Conservation (phyloP, 1,140 invertebrate genomes). For the Macrobrachium nipponense region DNA sequence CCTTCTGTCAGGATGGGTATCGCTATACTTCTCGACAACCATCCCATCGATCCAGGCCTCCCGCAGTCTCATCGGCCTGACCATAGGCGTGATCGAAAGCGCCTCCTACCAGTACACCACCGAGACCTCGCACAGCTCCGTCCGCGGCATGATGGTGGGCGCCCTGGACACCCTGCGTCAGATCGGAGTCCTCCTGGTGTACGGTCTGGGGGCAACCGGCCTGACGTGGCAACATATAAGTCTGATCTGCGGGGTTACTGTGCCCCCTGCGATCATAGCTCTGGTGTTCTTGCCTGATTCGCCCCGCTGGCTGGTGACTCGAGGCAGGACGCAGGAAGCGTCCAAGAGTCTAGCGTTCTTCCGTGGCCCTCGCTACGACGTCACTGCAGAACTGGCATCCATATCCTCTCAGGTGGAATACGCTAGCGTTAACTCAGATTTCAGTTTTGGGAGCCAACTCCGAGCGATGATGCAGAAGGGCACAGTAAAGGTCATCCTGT, state of each 20-base stretch:
- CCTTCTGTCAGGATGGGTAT: background rate
- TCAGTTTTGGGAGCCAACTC: background rate
- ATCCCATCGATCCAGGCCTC: background rate
- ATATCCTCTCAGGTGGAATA: background rate
- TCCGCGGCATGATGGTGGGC: background rate
- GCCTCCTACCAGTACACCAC: slow-evolving; percentile 2
- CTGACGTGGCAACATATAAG: background rate
- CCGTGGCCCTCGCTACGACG: background rate
- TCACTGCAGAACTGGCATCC: background rate
- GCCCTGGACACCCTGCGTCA: background rate
- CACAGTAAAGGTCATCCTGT: background rate
- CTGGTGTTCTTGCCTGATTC: background rate
- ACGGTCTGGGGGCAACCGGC: background rate
- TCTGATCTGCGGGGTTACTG: background rate
- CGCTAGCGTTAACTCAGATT: no score
- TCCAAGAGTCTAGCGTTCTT: background rate
- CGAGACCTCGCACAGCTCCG: background rate
- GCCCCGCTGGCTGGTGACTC: background rate
- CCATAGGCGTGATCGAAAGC: background rate
- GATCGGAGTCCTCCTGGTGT: background rate
- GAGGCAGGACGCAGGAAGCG: background rate
- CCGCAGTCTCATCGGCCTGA: background rate
- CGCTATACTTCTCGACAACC: background rate
- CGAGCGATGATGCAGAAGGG: background rate
- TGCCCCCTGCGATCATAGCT: background rate